Conservation (phyloP, 2,113 vertebrate genomes). For the Pteronura brasiliensis region DNA sequence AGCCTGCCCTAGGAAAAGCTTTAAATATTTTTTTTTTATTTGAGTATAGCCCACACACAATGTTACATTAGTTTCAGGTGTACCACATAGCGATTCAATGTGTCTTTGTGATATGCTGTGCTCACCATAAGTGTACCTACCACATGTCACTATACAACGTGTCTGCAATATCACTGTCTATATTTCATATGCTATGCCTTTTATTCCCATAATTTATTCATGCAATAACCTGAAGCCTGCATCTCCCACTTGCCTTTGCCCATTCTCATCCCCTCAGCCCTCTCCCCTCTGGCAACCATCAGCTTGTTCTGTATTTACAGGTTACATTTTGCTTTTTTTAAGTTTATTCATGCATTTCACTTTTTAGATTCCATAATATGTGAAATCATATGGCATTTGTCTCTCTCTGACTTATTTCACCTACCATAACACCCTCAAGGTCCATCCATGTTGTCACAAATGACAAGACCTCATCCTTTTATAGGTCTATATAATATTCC, state of each 20-base stretch:
- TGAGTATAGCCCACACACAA: neutral
- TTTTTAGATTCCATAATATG: neutral
- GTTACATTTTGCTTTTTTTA: neutral
- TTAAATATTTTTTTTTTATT: neutral
- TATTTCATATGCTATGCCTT: neutral
- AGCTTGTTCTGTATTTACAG: neutral
- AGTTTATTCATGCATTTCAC: neutral
- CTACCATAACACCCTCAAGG: neutral
- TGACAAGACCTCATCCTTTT: neutral
- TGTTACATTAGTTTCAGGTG: neutral
- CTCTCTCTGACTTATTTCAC: neutral
- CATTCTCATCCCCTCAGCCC: neutral
- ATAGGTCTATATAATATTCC: neutral
- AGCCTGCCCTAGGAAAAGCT: neutral
- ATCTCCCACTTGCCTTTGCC: neutral
- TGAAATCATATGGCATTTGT: neutral
- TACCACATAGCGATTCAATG: neutral
- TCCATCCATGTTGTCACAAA: neutral
- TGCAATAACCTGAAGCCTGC: neutral
- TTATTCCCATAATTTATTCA: neutral
- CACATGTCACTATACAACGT: neutral
- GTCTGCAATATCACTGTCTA: neutral
- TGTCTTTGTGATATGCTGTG: neutral
- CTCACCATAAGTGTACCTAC: neutral
- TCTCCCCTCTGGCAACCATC: neutral